These are phyloP conservation scores for Aquatica leii DNA, from an alignment of 2,888 invertebrate genomes.

Conservation along the genomic window DNA sequence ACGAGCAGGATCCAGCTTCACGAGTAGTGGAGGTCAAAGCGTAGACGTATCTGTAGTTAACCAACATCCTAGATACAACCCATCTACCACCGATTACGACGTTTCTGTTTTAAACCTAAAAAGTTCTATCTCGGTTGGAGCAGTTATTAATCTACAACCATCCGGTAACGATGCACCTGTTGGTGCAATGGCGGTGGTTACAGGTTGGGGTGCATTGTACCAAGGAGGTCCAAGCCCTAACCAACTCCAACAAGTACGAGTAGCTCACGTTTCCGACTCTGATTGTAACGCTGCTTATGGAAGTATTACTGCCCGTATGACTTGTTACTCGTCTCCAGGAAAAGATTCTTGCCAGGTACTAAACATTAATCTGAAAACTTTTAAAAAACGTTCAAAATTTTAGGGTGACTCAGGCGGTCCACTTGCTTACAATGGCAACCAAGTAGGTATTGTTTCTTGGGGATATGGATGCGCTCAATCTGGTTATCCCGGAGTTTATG, in stretches of 20 bases:
- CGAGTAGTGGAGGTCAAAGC: not conserved
- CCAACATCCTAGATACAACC: constrained; percentile 10
- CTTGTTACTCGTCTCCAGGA: constrained; percentile 13
- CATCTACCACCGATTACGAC: constrained; percentile 11
- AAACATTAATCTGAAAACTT: not conserved
- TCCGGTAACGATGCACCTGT: not conserved
- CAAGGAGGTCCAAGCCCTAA: constrained; percentile 12
- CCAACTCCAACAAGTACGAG: constrained; percentile 13
- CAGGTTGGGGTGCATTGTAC: constrained; percentile 15
- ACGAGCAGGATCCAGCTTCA: constrained; percentile 7
- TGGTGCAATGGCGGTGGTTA: constrained; percentile 11
- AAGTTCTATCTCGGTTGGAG: not conserved
- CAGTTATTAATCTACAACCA: not conserved
- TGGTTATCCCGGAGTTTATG: constrained; percentile 15
- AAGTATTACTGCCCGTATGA: constrained; percentile 20
- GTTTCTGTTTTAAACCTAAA: constrained; percentile 10
- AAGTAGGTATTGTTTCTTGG: constrained; percentile 21
- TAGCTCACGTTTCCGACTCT: constrained; percentile 13
- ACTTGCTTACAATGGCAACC: not conserved
- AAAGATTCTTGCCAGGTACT: constrained; percentile 16
- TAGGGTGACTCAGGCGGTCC: constrained; percentile 23
- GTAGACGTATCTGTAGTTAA: not conserved
- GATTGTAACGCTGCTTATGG: constrained; percentile 11
- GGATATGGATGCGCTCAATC: not conserved
- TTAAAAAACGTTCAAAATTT: not conserved